These are phyloP conservation scores for Lycodopsis pacificus DNA, from an alignment of 2,797 vertebrate species.

Conservation along the genomic window DNA sequence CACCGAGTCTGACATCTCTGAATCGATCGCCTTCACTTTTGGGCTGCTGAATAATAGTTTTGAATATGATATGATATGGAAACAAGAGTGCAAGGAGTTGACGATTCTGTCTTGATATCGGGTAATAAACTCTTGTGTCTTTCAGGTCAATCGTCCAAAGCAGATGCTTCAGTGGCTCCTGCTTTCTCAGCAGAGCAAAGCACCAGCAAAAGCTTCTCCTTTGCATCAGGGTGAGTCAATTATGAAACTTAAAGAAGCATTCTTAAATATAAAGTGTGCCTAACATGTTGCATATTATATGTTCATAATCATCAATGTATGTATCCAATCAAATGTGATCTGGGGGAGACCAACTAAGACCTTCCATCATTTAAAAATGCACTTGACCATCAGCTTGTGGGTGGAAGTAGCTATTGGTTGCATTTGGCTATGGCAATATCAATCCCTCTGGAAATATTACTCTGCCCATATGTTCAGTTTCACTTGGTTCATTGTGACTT, in stretches of 20 bases:
- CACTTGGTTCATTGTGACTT: constrained; percentile 4
- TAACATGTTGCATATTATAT: not conserved
- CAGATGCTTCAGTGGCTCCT: constrained; percentile 59
- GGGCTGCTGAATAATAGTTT: not conserved
- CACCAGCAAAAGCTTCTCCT: constrained; percentile 78
- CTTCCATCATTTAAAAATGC: not conserved
- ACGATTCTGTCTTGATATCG: too few relatives aligned
- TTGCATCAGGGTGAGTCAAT: constrained; percentile 74
- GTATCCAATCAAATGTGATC: constrained; percentile 6
- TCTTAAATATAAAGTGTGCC: not conserved
- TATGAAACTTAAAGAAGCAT: not conserved
- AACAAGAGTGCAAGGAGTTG: too few relatives aligned
- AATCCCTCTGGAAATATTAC: not conserved
- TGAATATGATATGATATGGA: not conserved
- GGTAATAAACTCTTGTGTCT: not conserved
- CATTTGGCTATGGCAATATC: not conserved
- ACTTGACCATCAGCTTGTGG: not conserved
- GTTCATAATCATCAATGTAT: not conserved
- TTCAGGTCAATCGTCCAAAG: constrained; percentile 70
- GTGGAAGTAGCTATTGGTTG: not conserved
- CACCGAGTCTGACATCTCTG: not conserved
- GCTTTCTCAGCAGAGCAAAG: constrained; percentile 73
- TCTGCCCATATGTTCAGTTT: not conserved
- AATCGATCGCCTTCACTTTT: not conserved
- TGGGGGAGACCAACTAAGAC: not conserved